Conservation (phyloP, 2,888 invertebrate species). For the Pristionchus fissidentatus region DNA sequence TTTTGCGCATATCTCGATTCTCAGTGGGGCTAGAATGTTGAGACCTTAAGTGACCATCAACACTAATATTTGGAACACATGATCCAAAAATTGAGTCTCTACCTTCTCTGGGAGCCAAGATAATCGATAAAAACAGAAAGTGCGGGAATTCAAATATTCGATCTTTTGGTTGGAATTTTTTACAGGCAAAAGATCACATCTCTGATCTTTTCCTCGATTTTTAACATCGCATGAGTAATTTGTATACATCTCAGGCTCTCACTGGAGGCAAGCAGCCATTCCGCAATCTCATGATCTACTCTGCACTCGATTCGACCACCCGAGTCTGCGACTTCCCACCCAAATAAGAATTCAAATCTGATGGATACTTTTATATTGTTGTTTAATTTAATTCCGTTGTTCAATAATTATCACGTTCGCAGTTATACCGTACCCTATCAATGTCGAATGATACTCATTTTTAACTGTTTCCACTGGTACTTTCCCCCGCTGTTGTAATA, state of each 20-base stretch:
- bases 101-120: too few relatives aligned
- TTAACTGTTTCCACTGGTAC: not conserved
- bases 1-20: too few relatives aligned
- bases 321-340: conserved; percentile 57
- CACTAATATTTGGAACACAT: too few relatives aligned
- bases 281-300: conserved; percentile 89
- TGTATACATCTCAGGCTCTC: conserved; percentile 58
- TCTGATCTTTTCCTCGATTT: too few relatives aligned
- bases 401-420: not conserved
- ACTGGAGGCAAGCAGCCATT: conserved; percentile 91
- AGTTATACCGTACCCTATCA: too few relatives aligned
- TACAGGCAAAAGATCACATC: too few relatives aligned
- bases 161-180: too few relatives aligned
- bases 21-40: not conserved
- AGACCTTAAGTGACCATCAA: too few relatives aligned
- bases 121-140: too few relatives aligned
- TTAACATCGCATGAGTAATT: too few relatives aligned
- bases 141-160: not conserved
- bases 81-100: too few relatives aligned
- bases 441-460: conserved; percentile 37
- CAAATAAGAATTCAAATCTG: conserved; percentile 79
- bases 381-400: not conserved
- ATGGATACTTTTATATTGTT: not conserved
- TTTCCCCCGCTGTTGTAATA: conserved; percentile 8
- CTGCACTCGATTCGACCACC: conserved; percentile 82